phyloP scores from a whole-genome alignment of 1,140 invertebrate genomes.

The Phymorhynchus buccinoides region DNA sequence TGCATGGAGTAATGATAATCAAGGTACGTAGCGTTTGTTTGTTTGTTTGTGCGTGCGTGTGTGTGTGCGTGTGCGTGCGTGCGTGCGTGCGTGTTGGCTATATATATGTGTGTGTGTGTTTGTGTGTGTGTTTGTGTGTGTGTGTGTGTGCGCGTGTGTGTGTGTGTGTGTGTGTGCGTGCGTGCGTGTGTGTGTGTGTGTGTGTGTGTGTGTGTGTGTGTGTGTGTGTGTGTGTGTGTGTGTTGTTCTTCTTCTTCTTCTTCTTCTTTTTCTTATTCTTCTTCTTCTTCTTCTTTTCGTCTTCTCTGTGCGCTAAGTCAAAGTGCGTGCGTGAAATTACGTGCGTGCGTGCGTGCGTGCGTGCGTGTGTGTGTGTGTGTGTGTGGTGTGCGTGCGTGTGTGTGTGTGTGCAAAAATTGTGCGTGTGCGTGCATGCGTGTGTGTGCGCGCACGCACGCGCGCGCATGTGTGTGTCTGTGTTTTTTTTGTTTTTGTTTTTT shows the following conservation, averaged over 20 bases:
- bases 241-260: too few relatives aligned
- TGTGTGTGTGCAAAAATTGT: slow-evolving; percentile 17
- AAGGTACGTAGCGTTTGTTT: too few relatives aligned
- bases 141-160: not conserved
- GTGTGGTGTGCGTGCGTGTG: not conserved
- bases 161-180: not conserved
- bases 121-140: slow-evolving; percentile 8
- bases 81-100: not conserved
- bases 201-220: slow-evolving; percentile 7
- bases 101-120: slow-evolving; percentile 18
- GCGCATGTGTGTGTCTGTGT: slow-evolving; percentile 12
- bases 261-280: too few relatives aligned
- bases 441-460: not conserved
- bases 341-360: not conserved
- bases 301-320: too few relatives aligned
- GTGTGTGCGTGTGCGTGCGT: not conserved
- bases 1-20: too few relatives aligned
- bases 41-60: not conserved
- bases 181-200: not conserved
- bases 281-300: too few relatives aligned
- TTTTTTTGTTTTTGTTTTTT: not conserved
- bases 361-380: slow-evolving; percentile 11
- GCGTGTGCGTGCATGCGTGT: not conserved
- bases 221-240: not conserved
- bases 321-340: too few relatives aligned